Evolutionary conservation across 2,888 invertebrate species (phyloP).

Genomic region (Microdon myrmicae): DNA sequence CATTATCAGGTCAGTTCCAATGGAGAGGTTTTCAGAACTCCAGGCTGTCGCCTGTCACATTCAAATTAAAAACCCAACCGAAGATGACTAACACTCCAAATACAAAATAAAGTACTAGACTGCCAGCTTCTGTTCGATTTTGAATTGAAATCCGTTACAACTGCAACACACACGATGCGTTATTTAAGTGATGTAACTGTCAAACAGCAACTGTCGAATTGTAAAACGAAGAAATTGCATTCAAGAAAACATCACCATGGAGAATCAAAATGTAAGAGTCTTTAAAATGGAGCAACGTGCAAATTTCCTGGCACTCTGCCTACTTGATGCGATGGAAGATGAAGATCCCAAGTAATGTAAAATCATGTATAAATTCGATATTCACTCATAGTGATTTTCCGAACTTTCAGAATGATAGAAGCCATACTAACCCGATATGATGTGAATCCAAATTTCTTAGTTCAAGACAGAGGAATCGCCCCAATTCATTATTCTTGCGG

Average conservation of each 20-base stretch:
- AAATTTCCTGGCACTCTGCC: conserved; percentile 62
- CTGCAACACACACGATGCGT: no score
- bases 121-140: no score
- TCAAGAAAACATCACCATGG: not conserved
- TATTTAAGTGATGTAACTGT: no score
- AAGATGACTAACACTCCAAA: no score
- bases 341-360: conserved; percentile 58
- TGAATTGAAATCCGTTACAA: no score
- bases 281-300: conserved; percentile 59
- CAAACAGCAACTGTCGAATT: no score
- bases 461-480: conserved; percentile 78
- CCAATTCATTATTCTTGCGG: conserved; percentile 83
- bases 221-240: not conserved
- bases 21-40: no score
- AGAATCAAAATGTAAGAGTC: not conserved
- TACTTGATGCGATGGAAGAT: conserved; percentile 65
- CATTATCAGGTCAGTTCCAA: no score
- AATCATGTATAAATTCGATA: not conserved
- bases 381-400: not conserved
- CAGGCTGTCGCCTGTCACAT: no score
- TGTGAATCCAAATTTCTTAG: conserved; percentile 76
- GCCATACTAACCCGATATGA: conserved; percentile 61
- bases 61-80: no score
- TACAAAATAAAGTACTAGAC: no score
- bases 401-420: conserved; percentile 53